Evolutionary conservation across 2,113 vertebrate genomes (phyloP).

Genomic region (Spermophilus dauricus): DNA sequence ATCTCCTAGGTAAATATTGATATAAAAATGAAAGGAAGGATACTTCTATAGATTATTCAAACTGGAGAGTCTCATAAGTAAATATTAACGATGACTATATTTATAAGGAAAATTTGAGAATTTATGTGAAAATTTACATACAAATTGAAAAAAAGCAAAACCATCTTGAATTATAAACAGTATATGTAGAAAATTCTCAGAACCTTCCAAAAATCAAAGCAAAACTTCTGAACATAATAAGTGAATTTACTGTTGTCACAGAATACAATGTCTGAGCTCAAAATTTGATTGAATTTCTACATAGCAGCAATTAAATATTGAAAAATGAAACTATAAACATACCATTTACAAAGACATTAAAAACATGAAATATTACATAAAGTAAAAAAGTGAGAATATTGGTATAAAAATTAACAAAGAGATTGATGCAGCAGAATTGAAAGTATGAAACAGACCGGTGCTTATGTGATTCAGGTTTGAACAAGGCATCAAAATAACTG

Average conservation of each 20-base stretch:
- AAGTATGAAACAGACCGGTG: background rate
- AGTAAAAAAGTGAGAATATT: background rate
- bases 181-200: background rate
- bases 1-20: background rate
- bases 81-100: background rate
- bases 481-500: background rate
- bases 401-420: background rate
- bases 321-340: background rate
- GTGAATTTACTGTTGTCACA: background rate
- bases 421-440: background rate
- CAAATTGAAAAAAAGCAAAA: background rate
- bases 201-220: background rate
- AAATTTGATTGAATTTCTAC: background rate
- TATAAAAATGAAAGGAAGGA: background rate
- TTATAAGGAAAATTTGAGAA: slow-evolving; percentile 2
- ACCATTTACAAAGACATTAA: background rate
- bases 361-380: background rate
- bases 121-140: background rate
- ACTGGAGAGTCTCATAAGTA: background rate
- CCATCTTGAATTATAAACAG: background rate
- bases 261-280: background rate
- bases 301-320: background rate
- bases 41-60: background rate
- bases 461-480: background rate
- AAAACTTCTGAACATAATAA: background rate